Evolutionary conservation across 1,140 invertebrate species (phyloP).

Genomic region (Acyrthosiphon pisum): DNA sequence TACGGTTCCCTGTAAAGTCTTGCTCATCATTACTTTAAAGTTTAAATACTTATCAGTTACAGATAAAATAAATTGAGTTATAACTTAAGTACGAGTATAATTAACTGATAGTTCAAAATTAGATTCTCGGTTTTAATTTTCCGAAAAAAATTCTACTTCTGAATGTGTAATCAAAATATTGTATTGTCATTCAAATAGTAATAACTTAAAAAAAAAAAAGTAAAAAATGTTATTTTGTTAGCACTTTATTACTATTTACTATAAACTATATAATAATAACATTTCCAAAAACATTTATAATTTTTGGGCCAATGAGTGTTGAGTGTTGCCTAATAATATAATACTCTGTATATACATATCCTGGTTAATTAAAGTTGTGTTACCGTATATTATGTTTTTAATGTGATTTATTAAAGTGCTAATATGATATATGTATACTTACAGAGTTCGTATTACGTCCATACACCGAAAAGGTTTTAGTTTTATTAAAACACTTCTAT

Average conservation of each 20-base stretch:
- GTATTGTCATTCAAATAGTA: no score
- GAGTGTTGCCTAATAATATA: background rate
- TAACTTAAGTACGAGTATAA: background rate
- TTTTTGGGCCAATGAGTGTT: background rate
- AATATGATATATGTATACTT: background rate
- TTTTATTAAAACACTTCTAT: background rate
- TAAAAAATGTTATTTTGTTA: background rate
- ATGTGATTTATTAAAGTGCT: background rate
- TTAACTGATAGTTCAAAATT: background rate
- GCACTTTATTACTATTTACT: background rate
- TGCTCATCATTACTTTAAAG: background rate
- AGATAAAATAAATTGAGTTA: no score
- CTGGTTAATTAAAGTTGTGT: background rate
- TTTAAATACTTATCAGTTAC: background rate
- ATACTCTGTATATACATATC: background rate
- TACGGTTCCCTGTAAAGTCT: background rate
- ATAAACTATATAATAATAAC: background rate
- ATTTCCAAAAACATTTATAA: background rate
- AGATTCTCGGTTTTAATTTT: background rate
- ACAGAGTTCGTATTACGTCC: background rate
- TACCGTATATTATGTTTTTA: background rate
- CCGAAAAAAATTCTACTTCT: background rate
- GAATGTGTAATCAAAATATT: background rate
- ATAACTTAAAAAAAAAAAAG: background rate
- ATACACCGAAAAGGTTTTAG: conserved; percentile 15